Conservation (phyloP, 2,113 vertebrate species). For the Brachyhypopomus occidentalis region DNA sequence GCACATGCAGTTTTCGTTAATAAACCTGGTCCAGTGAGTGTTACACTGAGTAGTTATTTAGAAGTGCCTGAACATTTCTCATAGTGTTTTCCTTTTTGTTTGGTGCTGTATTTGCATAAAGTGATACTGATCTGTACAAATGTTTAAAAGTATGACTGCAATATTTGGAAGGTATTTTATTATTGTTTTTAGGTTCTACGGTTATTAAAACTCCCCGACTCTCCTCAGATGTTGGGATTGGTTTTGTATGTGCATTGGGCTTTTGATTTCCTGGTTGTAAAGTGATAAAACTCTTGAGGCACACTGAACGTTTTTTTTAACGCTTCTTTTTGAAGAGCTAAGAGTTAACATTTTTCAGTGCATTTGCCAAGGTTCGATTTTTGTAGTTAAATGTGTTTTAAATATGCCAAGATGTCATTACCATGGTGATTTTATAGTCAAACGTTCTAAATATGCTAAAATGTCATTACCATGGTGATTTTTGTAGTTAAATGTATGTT, state of each 20-base stretch:
- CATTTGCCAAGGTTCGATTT: background rate
- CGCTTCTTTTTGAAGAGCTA: too few relatives aligned
- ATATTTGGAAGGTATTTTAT: background rate
- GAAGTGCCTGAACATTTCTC: too few relatives aligned
- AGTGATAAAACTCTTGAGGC: too few relatives aligned
- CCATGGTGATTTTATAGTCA: too few relatives aligned
- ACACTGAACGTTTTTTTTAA: too few relatives aligned
- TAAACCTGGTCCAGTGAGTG: background rate
- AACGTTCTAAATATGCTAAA: too few relatives aligned
- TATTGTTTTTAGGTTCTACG: background rate
- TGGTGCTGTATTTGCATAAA: too few relatives aligned
- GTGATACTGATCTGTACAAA: too few relatives aligned
- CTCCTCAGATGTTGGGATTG: background rate
- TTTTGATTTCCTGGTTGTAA: too few relatives aligned
- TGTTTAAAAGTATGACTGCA: too few relatives aligned
- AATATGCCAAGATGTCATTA: background rate
- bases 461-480: too few relatives aligned
- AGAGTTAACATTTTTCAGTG: background rate
- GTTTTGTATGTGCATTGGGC: background rate
- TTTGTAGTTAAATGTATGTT: background rate
- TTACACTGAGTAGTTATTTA: background rate
- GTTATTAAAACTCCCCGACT: background rate
- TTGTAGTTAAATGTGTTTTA: constrained; percentile 2
- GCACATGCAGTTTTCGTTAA: background rate
- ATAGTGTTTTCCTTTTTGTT: too few relatives aligned